Base-by-base conservation (phyloP, 2,888 invertebrate genomes). In the Xanthostigma xanthostigma region DNA sequence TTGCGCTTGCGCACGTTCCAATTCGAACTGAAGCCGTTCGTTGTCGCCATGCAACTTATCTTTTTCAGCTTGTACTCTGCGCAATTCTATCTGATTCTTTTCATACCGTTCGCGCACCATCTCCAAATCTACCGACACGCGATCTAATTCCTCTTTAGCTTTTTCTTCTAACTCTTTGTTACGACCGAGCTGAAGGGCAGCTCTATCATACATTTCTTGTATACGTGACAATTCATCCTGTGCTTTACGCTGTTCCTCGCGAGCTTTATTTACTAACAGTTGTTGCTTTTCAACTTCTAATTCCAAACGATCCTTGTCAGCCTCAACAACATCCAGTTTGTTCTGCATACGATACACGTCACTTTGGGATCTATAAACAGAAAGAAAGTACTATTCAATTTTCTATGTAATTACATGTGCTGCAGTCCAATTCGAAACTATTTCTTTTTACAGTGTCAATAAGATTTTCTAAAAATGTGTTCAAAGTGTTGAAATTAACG, bases 91-190 rank as follows among this genome's bases (percentile, higher is more conserved):
- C 65, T 90, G 89, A 11, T 84, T 74, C 65, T 92, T 92, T 59
- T 92, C 92, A 62, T 88, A 88, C 45, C 90, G 76, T 58, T 93
- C 92, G 43, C 90, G 77, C 53, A 88, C 79, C 77, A 92, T 85
- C 64, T 91, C 90, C 33, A 89, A 73, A 59, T 92, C 92, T 46
- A 87, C 79, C 56, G 78, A 70, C 56, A 85, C 63, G 56, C 85
- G 74, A 58, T 86, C 87, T 61, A 86, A 72, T 56, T 86, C 87
- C 61, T 87, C 86, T 59, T 91, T 89, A 34, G 87, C 83, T 63
- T 92, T 92, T 57, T 93, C 92, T 69, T 93, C 93, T 58, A 82
- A 78, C 66, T 93, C 93, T 65, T 91, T 91, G 46, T 87, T 82
- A 56, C 92, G 78, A 49, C 81, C 81, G 33, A 92, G 71, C 64